A percentile compares a stretch with the other conserved stretches of the same genome.
Conservation (phyloP, 2,113 vertebrate genomes). For the Gymnocephalus cernua region DNA sequence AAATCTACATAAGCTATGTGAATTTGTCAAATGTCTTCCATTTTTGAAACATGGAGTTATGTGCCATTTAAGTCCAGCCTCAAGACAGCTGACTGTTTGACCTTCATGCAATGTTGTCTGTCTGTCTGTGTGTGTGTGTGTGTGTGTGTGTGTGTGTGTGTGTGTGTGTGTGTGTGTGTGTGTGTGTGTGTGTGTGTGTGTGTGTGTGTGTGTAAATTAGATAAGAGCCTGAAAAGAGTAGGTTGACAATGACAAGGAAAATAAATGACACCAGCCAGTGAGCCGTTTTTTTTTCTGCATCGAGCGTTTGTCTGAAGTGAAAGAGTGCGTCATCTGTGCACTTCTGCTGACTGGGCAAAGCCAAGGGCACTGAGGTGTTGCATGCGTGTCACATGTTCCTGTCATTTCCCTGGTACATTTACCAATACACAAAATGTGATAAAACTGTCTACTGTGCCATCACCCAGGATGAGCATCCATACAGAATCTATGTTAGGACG, state of each 20-base stretch:
- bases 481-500: slow-evolving; percentile 22
- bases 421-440: slow-evolving; percentile 35
- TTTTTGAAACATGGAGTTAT: slow-evolving; percentile 42
- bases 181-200: slow-evolving; percentile 4
- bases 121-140: slow-evolving; percentile 8
- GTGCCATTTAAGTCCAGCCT: slow-evolving; percentile 64
- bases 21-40: slow-evolving; percentile 37
- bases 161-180: slow-evolving; percentile 11
- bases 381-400: slow-evolving; percentile 48
- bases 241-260: slow-evolving; percentile 63
- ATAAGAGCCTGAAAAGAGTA: slow-evolving; percentile 61
- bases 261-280: slow-evolving; percentile 64
- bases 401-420: slow-evolving; percentile 35
- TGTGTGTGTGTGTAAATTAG: slow-evolving; percentile 59
- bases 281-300: slow-evolving; percentile 60
- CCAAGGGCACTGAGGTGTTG: slow-evolving; percentile 47
- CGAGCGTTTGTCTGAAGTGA: slow-evolving; percentile 61
- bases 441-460: slow-evolving; percentile 19
- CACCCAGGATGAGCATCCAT: slow-evolving; percentile 25
- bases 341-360: slow-evolving; percentile 73
- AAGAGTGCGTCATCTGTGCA: slow-evolving; percentile 55
- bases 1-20: slow-evolving; percentile 53
- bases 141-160: slow-evolving; percentile 9
- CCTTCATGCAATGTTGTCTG: slow-evolving; percentile 69
- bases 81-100: slow-evolving; percentile 67